A percentile compares a stretch with the other conserved stretches of the same genome.
These are phyloP conservation scores for Mechanitis messenoides DNA, from an alignment of 2,888 invertebrate genomes.

Conservation along the genomic window DNA sequence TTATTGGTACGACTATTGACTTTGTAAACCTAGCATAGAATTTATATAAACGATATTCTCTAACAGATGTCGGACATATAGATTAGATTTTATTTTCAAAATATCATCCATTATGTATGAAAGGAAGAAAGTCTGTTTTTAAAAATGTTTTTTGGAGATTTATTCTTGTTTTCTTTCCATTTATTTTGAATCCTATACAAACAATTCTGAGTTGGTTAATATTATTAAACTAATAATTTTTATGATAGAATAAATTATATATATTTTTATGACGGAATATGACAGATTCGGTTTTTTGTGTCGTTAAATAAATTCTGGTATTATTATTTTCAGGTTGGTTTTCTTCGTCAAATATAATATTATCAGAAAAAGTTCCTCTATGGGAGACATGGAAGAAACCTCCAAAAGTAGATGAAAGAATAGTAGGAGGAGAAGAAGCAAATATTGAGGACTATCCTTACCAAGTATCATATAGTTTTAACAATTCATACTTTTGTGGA, in stretches of 20 bases:
- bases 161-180: too few species aligned
- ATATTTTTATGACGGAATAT: too few species aligned
- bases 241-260: too few species aligned
- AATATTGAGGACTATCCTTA: constrained; percentile 58
- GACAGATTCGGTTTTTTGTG: too few species aligned
- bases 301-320: too few species aligned
- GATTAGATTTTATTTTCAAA: too few species aligned
- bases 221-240: too few species aligned
- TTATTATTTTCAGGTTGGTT: background rate
- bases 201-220: background rate
- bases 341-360: constrained; percentile 22
- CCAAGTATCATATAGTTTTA: constrained; percentile 64
- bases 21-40: background rate
- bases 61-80: background rate
- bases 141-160: too few species aligned
- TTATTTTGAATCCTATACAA: too few species aligned
- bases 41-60: background rate
- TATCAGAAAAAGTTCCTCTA: constrained; percentile 32
- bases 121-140: too few species aligned
- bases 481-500: constrained; percentile 65
- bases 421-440: constrained; percentile 63
- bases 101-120: too few species aligned
- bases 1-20: too few species aligned
- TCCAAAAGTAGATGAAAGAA: constrained; percentile 41
- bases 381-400: constrained; percentile 23